These are phyloP conservation scores for Hemaris fuciformis DNA, from an alignment of 2,888 invertebrate genomes.

Conservation along the genomic window DNA sequence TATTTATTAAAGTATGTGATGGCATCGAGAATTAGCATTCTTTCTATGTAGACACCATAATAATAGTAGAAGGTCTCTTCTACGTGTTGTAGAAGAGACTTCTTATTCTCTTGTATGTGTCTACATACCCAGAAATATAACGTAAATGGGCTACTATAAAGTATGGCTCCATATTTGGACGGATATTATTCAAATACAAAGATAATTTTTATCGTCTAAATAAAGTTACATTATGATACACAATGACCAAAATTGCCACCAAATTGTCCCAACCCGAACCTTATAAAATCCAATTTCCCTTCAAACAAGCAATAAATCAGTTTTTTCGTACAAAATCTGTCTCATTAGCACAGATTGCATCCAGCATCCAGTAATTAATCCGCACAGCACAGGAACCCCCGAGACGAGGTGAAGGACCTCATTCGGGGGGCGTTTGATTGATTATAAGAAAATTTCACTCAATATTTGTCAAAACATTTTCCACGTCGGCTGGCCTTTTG, in stretches of 20 bases:
- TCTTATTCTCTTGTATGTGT: too few relatives aligned
- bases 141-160: too few relatives aligned
- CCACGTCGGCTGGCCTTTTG: slow-evolving; percentile 43
- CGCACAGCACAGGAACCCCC: slow-evolving; percentile 28
- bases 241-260: background rate
- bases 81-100: too few relatives aligned
- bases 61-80: too few relatives aligned
- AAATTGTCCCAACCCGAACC: background rate
- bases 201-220: too few relatives aligned
- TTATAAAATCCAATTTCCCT: slow-evolving; percentile 13
- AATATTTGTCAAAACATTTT: slow-evolving; percentile 73
- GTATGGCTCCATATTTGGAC: too few relatives aligned
- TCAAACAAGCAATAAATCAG: slow-evolving; percentile 34
- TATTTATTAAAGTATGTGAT: too few relatives aligned
- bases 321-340: slow-evolving; percentile 30
- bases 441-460: slow-evolving; percentile 56
- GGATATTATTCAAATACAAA: background rate
- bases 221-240: too few relatives aligned
- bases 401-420: slow-evolving; percentile 57
- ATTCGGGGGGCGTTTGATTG: slow-evolving; percentile 53
- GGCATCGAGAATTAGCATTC: too few relatives aligned
- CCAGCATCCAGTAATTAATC: slow-evolving; percentile 57
- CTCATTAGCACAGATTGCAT: slow-evolving; percentile 56
- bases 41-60: too few relatives aligned
- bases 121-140: too few relatives aligned